Conservation (phyloP, 2,888 invertebrate species). For the Amorpha juglandis region DNA sequence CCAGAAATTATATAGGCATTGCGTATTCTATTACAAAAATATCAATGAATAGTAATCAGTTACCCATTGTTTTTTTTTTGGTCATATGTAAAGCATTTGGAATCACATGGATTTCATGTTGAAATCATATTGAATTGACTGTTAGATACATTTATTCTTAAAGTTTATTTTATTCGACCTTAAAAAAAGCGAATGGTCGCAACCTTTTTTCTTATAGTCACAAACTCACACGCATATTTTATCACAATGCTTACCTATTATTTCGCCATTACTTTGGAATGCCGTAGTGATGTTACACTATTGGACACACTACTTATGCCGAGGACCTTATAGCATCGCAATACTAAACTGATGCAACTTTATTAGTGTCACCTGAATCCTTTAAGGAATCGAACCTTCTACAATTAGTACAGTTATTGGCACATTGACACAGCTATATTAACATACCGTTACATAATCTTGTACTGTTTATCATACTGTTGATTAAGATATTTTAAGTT, state of each 20-base stretch:
- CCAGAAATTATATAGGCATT: too few relatives aligned
- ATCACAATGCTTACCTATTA: conserved; percentile 31
- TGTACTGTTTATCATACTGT: background rate
- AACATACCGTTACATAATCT: background rate
- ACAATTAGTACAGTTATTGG: background rate
- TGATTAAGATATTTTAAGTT: background rate
- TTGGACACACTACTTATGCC: conserved; percentile 25
- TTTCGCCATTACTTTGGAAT: conserved; percentile 44
- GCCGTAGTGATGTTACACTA: conserved; percentile 52
- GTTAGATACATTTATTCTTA: too few relatives aligned
- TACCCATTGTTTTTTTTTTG: too few relatives aligned
- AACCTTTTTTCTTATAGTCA: too few relatives aligned
- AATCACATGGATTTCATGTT: too few relatives aligned
- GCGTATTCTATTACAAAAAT: too few relatives aligned
- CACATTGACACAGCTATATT: background rate
- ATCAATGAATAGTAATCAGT: too few relatives aligned
- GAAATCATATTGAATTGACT: too few relatives aligned
- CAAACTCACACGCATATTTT: too few relatives aligned
- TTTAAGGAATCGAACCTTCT: conserved; percentile 28
- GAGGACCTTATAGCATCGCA: conserved; percentile 32
- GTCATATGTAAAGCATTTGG: too few relatives aligned
- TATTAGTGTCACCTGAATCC: conserved; percentile 36
- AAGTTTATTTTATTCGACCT: too few relatives aligned
- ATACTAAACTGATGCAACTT: conserved; percentile 29
- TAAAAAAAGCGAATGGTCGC: too few relatives aligned